phyloP scores from a whole-genome alignment of 2,888 invertebrate species.

The Balanococcus diminutus region DNA sequence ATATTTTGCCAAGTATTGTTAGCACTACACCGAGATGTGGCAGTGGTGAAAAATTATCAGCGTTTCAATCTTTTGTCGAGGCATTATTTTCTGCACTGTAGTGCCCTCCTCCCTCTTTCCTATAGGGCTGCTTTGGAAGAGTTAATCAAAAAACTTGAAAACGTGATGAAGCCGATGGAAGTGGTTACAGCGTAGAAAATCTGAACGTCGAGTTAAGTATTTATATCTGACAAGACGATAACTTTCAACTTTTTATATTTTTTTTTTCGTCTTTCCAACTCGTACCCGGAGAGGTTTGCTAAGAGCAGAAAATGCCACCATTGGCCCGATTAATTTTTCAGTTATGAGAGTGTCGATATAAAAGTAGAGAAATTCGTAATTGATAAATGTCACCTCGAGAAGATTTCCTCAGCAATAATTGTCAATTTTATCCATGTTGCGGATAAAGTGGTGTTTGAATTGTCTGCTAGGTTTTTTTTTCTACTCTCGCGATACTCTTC shows the following conservation, averaged over 20 bases:
- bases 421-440: neutral
- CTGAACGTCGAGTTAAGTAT: neutral
- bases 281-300: neutral
- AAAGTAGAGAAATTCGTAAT: neutral
- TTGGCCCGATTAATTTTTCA: neutral
- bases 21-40: neutral
- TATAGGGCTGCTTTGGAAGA: neutral
- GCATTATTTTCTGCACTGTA: neutral
- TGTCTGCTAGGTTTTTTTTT: neutral
- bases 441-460: neutral
- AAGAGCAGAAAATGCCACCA: neutral
- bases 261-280: neutral
- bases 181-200: slow-evolving; percentile 1
- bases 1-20: slow-evolving; percentile 6
- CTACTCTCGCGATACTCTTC: neutral
- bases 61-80: slow-evolving; percentile 31
- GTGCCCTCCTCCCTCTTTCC: neutral
- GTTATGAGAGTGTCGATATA: neutral
- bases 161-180: neutral
- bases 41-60: slow-evolving; percentile 17
- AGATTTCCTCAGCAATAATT: neutral
- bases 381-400: slow-evolving; percentile 1
- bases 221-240: slow-evolving; percentile 1
- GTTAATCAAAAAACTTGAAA: slow-evolving; percentile 40
- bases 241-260: neutral